A percentile compares a stretch with the other conserved stretches of the same genome.
These are phyloP conservation scores for Morelia viridis DNA, from an alignment of 2,797 vertebrate species.

Conservation along the genomic window DNA sequence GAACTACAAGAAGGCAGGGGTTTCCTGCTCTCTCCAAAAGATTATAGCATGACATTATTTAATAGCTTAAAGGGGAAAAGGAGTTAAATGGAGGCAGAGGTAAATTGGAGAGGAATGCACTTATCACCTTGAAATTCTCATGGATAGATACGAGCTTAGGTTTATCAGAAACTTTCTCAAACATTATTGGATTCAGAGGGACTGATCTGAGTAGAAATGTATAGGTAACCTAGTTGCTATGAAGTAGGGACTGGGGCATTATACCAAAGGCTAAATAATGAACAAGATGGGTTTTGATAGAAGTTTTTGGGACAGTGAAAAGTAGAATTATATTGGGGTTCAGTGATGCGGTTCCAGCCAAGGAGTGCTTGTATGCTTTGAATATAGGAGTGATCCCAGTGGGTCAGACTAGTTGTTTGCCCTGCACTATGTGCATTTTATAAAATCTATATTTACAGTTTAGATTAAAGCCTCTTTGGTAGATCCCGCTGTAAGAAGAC, in stretches of 20 bases:
- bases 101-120: background rate
- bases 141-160: background rate
- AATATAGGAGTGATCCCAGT: background rate
- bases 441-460: background rate
- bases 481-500: no score
- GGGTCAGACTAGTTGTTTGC: background rate
- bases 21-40: background rate
- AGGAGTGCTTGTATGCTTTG: background rate
- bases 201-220: background rate
- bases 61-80: background rate
- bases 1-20: background rate
- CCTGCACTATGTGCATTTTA: background rate
- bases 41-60: no score
- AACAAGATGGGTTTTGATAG: background rate
- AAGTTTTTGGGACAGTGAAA: background rate
- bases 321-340: background rate
- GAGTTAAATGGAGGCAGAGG: background rate
- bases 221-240: background rate
- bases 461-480: background rate
- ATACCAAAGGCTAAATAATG: background rate
- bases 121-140: background rate
- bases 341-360: background rate
- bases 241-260: background rate
- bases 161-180: background rate
- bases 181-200: background rate